Conservation (phyloP, 2,888 invertebrate species). For the Drosophila leonis region DNA sequence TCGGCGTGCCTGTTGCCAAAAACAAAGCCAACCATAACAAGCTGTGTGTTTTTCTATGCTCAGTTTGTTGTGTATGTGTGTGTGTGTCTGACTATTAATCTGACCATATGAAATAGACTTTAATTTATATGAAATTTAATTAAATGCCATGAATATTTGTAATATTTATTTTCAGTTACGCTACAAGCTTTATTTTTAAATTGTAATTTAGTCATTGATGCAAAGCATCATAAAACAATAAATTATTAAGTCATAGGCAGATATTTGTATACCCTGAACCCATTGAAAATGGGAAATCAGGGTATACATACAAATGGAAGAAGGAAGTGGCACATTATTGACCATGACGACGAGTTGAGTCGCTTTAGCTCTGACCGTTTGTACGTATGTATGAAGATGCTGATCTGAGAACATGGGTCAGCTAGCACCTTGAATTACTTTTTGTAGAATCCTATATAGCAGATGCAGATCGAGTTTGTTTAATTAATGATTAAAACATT, state of each 20-base stretch:
- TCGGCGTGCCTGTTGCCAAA: conserved; percentile 23
- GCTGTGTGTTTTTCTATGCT: conserved; percentile 13
- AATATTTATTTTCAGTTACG: neutral
- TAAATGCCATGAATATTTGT: conserved; percentile 21
- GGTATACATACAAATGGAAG: too few species aligned
- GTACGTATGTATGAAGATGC: too few species aligned
- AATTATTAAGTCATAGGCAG: neutral
- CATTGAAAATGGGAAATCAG: too few species aligned
- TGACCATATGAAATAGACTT: conserved; percentile 48
- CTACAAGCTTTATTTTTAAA: neutral
- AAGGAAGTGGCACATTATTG: too few species aligned
- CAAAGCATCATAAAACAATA: neutral
- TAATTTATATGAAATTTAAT: conserved; percentile 62
- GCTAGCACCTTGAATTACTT: too few species aligned
- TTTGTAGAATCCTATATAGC: too few species aligned
- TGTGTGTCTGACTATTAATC: conserved; percentile 48
- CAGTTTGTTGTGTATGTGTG: neutral
- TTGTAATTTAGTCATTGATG: neutral
- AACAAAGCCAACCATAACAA: conserved; percentile 43
- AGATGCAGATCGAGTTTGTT: too few species aligned
- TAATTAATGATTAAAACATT: too few species aligned
- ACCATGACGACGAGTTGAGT: too few species aligned
- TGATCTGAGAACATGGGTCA: too few species aligned
- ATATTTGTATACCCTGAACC: neutral
- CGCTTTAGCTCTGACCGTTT: too few species aligned